phyloP scores from a whole-genome alignment of 2,888 invertebrate genomes.

The Drosophila anceps region DNA sequence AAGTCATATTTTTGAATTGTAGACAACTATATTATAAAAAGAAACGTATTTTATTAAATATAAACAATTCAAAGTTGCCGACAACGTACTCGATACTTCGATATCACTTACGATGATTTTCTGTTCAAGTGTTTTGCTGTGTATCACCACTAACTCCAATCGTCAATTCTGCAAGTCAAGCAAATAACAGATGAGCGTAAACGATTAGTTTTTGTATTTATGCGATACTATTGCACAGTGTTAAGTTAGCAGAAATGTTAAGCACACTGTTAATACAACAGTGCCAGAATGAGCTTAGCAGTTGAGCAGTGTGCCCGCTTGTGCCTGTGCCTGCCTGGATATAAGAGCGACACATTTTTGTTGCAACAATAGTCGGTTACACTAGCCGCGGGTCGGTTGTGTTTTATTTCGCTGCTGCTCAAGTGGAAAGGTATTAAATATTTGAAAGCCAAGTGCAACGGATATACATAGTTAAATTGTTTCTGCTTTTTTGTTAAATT shows the following conservation, averaged over 20 bases:
- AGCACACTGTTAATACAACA: constrained; percentile 1
- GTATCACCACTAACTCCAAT: no score
- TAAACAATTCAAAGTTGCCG: not conserved
- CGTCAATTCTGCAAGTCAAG: no score
- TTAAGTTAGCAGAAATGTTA: constrained; percentile 3
- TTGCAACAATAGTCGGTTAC: constrained; percentile 49
- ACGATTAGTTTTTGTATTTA: not conserved
- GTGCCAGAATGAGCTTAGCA: constrained; percentile 25
- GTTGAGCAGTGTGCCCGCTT: constrained; percentile 13
- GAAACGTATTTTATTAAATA: not conserved
- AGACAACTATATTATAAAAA: not conserved
- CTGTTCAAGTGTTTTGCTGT: not conserved
- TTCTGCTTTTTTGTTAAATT: no score
- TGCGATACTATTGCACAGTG: not conserved
- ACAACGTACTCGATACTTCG: not conserved
- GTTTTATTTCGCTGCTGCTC: constrained; percentile 17
- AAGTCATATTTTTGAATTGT: not conserved
- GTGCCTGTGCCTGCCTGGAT: not conserved
- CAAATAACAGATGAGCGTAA: not conserved
- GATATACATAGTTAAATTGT: constrained; percentile 35
- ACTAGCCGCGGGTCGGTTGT: constrained; percentile 57
- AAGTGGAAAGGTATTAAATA: constrained; percentile 43
- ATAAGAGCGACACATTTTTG: not conserved
- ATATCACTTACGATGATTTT: not conserved
- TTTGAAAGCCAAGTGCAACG: constrained; percentile 47